phyloP scores from a whole-genome alignment of 2,797 vertebrate genomes.

The Sitta carolinensis region DNA sequence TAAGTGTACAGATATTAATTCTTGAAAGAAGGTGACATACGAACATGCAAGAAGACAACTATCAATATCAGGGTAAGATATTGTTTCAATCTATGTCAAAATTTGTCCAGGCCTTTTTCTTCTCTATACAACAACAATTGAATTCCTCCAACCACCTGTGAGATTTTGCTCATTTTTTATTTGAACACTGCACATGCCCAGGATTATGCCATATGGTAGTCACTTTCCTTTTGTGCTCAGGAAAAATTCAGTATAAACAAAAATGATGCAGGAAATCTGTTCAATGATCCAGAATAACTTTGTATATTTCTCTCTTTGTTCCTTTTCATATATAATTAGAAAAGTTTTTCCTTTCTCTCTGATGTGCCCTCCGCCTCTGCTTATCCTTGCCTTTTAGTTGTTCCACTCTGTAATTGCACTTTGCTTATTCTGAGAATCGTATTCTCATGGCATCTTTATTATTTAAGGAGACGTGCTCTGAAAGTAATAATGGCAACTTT shows the following conservation, averaged over 20 bases:
- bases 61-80: background rate
- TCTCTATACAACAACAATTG: background rate
- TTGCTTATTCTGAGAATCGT: background rate
- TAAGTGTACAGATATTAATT: background rate
- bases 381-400: background rate
- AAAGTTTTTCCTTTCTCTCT: background rate
- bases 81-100: background rate
- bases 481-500: background rate
- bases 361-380: accelerated
- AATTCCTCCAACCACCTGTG: background rate
- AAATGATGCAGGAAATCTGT: background rate
- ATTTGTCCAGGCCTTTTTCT: background rate
- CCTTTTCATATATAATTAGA: background rate
- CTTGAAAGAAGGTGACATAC: background rate
- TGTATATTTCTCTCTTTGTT: background rate
- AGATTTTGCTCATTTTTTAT: background rate
- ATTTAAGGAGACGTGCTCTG: background rate
- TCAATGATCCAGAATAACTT: background rate
- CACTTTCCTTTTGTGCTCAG: background rate
- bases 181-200: background rate
- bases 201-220: background rate
- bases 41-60: background rate
- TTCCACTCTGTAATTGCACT: background rate
- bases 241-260: background rate
- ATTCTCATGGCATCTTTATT: background rate